Percentiles rank a stretch among this genome's conserved stretches.
These are phyloP conservation scores for Callinectes sapidus DNA, from an alignment of 2,888 invertebrate species.

Conservation along the genomic window DNA sequence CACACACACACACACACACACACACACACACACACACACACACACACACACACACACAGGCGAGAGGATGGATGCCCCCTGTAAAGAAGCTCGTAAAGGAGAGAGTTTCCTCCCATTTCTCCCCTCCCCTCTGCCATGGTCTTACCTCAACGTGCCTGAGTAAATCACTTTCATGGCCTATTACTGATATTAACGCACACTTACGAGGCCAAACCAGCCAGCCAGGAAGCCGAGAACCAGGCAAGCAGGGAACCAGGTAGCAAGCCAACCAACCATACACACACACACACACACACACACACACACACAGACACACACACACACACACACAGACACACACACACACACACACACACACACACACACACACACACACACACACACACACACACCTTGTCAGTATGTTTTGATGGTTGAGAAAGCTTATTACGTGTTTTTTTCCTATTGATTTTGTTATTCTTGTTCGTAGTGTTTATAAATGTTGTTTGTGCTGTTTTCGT, in stretches of 20 bases:
- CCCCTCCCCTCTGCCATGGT: background rate
- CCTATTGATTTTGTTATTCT: background rate
- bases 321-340: background rate
- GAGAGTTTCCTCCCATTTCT: background rate
- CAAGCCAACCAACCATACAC: background rate
- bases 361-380: too few relatives aligned
- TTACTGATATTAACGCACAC: background rate
- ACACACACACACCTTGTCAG: background rate
- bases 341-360: background rate
- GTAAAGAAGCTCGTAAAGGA: background rate
- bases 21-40: background rate
- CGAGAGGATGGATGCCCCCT: background rate
- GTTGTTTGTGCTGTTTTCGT: background rate
- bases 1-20: constrained; percentile 20
- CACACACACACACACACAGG: background rate
- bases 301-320: too few relatives aligned
- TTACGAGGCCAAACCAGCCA: background rate
- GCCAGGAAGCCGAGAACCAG: background rate
- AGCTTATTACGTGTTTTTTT: background rate
- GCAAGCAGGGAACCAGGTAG: background rate
- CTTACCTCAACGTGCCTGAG: background rate
- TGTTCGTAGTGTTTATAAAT: background rate
- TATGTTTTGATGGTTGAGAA: background rate
- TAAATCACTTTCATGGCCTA: background rate
- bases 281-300: background rate